A percentile compares a stretch with the other conserved stretches of the same genome.
Evolutionary conservation across 2,797 vertebrate genomes (phyloP).

Genomic region (Sebastes hubbsi): DNA sequence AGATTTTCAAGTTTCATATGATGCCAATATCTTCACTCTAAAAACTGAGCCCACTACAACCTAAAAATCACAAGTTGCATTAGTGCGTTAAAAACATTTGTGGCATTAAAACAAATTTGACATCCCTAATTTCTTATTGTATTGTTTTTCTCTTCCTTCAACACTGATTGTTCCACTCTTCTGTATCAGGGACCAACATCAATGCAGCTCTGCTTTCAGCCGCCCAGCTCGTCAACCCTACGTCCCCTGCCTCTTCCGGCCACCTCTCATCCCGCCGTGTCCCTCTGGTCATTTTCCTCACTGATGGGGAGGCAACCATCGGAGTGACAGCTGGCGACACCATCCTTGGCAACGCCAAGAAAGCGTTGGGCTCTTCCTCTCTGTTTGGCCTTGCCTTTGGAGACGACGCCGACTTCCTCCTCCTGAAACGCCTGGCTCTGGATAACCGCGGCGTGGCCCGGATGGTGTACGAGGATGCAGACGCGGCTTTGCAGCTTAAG

Average conservation of each 20-base stretch:
- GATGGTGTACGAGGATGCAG: slow-evolving; percentile 86
- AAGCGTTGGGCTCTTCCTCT: slow-evolving; percentile 76
- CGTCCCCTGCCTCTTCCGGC: slow-evolving; percentile 48
- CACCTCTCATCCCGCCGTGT: slow-evolving; percentile 68
- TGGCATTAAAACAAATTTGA: no score
- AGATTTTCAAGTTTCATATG: no score
- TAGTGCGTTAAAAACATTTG: fast-evolving
- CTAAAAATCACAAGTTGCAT: fast-evolving
- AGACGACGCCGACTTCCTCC: slow-evolving; percentile 86
- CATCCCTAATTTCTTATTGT: not conserved
- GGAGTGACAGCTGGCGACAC: slow-evolving; percentile 80
- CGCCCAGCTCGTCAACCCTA: slow-evolving; percentile 82
- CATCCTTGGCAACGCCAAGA: slow-evolving; percentile 84
- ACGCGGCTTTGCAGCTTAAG: slow-evolving; percentile 86
- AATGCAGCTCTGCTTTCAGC: slow-evolving; percentile 86
- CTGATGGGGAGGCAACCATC: slow-evolving; percentile 87
- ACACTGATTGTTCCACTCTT: not conserved
- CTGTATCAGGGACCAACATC: slow-evolving; percentile 87
- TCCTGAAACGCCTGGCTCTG: slow-evolving; percentile 83
- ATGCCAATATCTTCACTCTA: no score
- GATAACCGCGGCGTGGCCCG: slow-evolving; percentile 85
- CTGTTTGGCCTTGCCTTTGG: slow-evolving; percentile 90
- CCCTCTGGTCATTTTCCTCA: slow-evolving; percentile 88
- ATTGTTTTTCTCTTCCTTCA: not conserved
- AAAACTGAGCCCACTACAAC: no score